A percentile compares a stretch with the other conserved stretches of the same genome.
Evolutionary conservation across 2,113 vertebrate genomes (phyloP).

Genomic region (Addax nasomaculatus): DNA sequence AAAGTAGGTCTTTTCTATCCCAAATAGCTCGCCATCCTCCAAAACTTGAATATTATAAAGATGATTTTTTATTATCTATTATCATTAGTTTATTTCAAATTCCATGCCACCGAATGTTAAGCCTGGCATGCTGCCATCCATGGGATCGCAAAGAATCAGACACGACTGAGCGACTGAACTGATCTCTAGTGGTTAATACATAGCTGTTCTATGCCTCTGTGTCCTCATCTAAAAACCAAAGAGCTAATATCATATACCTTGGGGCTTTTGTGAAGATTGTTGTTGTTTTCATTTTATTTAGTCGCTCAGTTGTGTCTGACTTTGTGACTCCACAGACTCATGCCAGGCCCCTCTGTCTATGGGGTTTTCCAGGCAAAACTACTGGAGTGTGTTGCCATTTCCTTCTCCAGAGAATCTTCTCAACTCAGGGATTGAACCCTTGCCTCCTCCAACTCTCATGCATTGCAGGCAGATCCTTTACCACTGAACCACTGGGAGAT

Average conservation of each 20-base stretch:
- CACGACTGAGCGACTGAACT: background rate
- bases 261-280: background rate
- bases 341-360: background rate
- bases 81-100: background rate
- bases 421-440: background rate
- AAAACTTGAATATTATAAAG: background rate
- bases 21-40: background rate
- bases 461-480: background rate
- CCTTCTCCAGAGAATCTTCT: background rate
- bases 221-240: background rate
- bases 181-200: background rate
- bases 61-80: background rate
- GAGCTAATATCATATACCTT: background rate
- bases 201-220: background rate
- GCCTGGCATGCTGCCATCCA: background rate
- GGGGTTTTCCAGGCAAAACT: background rate
- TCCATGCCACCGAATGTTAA: background rate
- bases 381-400: background rate
- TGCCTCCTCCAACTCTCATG: background rate
- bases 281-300: background rate
- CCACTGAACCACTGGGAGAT: background rate
- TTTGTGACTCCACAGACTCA: background rate
- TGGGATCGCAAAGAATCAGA: fast-evolving
- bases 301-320: background rate
- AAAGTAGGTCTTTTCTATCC: background rate